These are phyloP conservation scores for Eulemur albifrons DNA, from an alignment of 2,797 vertebrate species.

Conservation along the genomic window DNA sequence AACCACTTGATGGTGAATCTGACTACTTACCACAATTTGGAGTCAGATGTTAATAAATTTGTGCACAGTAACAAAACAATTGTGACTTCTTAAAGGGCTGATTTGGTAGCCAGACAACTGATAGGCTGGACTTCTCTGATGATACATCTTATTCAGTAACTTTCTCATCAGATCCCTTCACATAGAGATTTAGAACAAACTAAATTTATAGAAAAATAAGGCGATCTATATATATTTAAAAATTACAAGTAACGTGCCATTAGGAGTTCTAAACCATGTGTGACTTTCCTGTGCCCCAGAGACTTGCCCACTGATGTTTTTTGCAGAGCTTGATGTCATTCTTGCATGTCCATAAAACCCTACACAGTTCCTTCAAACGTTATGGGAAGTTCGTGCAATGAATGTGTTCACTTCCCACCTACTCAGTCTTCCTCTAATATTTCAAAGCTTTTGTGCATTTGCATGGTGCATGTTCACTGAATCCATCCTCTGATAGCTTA, in stretches of 20 bases:
- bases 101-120: not conserved
- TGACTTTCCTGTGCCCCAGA: too few species aligned
- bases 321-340: too few species aligned
- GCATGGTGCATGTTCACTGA: too few species aligned
- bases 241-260: rapidly evolving
- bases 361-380: rapidly evolving
- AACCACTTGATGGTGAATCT: not conserved
- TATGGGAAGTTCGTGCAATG: not conserved
- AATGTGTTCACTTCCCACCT: not conserved
- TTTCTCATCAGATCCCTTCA: not conserved
- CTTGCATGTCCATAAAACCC: rapidly evolving
- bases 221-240: too few species aligned
- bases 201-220: not conserved
- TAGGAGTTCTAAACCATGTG: not conserved
- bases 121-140: not conserved
- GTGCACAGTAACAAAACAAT: too few species aligned
- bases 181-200: not conserved
- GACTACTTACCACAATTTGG: not conserved
- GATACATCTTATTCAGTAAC: not conserved
- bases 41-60: too few species aligned
- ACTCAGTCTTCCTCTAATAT: not conserved
- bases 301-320: not conserved
- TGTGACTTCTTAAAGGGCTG: not conserved
- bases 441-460: too few species aligned
- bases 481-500: too few species aligned